A percentile compares a stretch with the other conserved stretches of the same genome.
Evolutionary conservation across 2,888 invertebrate genomes (phyloP).

Genomic region (Apocheima hispidaria): DNA sequence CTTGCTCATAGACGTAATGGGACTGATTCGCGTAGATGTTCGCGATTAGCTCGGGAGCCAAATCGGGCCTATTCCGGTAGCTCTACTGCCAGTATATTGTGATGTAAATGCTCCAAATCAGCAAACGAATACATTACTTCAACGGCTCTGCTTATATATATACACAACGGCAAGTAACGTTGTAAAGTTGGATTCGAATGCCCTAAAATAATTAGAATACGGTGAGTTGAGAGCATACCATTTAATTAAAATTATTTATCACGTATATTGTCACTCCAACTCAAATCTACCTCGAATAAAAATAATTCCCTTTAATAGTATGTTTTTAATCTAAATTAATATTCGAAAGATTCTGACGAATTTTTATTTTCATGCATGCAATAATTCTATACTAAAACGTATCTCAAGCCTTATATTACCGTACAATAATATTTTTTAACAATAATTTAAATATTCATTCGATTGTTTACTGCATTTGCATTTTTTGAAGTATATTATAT

Average conservation of each 20-base stretch:
- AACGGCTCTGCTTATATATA: constrained; percentile 32
- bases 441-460: too few species aligned
- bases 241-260: too few species aligned
- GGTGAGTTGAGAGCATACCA: too few species aligned
- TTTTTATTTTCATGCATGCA: neutral
- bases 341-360: too few species aligned
- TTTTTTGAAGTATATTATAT: neutral
- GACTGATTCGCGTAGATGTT: constrained; percentile 21
- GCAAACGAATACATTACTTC: constrained; percentile 48
- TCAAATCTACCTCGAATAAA: too few species aligned
- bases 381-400: neutral
- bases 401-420: too few species aligned
- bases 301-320: too few species aligned
- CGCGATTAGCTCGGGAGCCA: constrained; percentile 20
- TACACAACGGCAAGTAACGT: neutral
- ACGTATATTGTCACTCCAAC: too few species aligned
- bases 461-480: too few species aligned
- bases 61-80: constrained; percentile 13
- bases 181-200: too few species aligned
- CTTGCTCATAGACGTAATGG: constrained; percentile 13
- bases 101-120: constrained; percentile 42
- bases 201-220: neutral
- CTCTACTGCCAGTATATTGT: neutral
- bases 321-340: too few species aligned
- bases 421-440: too few species aligned